These are phyloP conservation scores for Poecile atricapillus DNA, from an alignment of 2,113 vertebrate genomes.

Conservation along the genomic window DNA sequence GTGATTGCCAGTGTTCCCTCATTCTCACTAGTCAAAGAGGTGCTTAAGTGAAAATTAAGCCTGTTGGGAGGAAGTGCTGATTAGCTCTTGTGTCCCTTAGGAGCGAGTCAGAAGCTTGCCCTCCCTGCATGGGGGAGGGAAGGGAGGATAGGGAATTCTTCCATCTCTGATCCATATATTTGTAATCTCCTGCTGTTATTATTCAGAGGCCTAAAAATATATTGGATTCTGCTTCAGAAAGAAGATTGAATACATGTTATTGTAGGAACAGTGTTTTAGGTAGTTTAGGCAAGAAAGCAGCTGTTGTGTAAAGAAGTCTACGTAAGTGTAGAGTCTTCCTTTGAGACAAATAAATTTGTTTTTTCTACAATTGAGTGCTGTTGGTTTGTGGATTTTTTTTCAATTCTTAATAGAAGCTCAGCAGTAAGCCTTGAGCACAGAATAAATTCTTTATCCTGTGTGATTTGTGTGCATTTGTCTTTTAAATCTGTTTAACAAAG, in stretches of 20 bases:
- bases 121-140: background rate
- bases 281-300: background rate
- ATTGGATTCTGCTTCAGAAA: background rate
- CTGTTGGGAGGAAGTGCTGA: background rate
- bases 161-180: background rate
- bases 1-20: background rate
- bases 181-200: background rate
- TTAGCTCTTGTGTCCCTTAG: background rate
- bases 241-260: background rate
- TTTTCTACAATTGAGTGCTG: background rate
- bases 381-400: background rate
- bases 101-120: background rate
- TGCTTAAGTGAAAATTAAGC: background rate
- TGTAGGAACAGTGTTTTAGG: background rate
- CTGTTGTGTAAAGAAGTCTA: background rate
- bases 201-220: background rate
- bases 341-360: background rate
- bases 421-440: background rate
- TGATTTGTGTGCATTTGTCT: conserved; percentile 17
- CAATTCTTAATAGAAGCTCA: background rate
- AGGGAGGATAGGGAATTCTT: background rate
- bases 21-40: background rate
- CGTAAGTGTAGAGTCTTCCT: background rate
- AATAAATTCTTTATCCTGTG: conserved; percentile 8
- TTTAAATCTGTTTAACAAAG: conserved; percentile 32